Conservation (phyloP, 2,797 vertebrate species). For the Alauda arvensis region DNA sequence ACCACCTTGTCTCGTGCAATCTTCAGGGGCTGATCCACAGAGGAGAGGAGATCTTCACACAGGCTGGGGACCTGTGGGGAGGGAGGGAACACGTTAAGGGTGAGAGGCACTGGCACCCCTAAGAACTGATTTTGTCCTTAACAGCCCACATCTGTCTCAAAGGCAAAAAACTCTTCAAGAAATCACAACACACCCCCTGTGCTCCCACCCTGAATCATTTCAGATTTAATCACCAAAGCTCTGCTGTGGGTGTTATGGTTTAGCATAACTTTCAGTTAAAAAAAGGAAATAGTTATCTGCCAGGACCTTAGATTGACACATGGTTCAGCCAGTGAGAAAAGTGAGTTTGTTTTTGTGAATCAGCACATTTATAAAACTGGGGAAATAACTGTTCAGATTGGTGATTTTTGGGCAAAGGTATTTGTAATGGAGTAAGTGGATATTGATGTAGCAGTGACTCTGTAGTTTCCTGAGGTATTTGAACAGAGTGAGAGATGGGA, state of each 20-base stretch:
- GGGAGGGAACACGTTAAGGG: background rate
- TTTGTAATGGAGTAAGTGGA: too few species aligned
- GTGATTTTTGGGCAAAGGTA: too few species aligned
- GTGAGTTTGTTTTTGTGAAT: too few species aligned
- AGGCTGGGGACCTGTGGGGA: conserved; percentile 86
- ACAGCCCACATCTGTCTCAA: background rate
- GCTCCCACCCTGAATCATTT: background rate
- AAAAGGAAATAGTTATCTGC: too few species aligned
- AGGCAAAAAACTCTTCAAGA: background rate
- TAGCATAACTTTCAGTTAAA: too few species aligned
- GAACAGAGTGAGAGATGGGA: too few species aligned
- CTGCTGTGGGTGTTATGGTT: conserved; percentile 54
- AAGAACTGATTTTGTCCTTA: background rate
- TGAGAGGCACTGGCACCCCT: background rate
- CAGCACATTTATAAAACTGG: too few species aligned
- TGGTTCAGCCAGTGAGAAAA: too few species aligned
- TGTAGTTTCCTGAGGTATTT: too few species aligned
- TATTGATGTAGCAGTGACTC: too few species aligned
- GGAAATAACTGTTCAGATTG: too few species aligned
- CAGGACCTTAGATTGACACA: too few species aligned
- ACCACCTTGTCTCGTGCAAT: conserved; percentile 96
- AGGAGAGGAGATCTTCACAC: conserved; percentile 97
- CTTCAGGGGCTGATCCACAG: conserved; percentile 97
- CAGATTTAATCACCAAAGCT: conserved; percentile 1
- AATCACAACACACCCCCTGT: background rate